These are phyloP conservation scores for Taenaris catops DNA, from an alignment of 2,888 invertebrate species.

Conservation along the genomic window DNA sequence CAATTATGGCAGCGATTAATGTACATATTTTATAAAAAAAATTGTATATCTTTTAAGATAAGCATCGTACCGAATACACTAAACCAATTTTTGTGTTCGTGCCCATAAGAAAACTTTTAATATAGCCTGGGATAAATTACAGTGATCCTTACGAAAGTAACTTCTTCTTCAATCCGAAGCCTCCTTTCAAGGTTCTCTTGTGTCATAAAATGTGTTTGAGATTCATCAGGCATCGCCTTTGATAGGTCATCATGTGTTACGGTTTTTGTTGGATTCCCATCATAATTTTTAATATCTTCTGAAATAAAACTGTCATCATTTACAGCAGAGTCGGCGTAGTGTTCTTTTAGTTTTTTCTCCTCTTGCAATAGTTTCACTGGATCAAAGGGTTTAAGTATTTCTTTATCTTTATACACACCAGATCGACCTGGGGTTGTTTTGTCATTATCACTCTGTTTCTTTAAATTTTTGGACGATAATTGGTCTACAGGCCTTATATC, in stretches of 20 bases:
- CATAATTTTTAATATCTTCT: conserved; percentile 15
- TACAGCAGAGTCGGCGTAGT: conserved; percentile 13
- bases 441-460: conserved; percentile 15
- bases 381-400: conserved; percentile 31
- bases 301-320: neutral
- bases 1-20: too few relatives aligned
- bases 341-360: conserved; percentile 14
- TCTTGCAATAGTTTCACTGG: conserved; percentile 36
- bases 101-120: too few relatives aligned
- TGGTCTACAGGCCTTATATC: conserved; percentile 7
- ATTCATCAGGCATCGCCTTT: conserved; percentile 14
- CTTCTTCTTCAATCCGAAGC: conserved; percentile 67
- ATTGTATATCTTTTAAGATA: too few relatives aligned
- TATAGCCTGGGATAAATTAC: too few relatives aligned
- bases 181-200: conserved; percentile 57
- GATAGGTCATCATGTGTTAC: conserved; percentile 4
- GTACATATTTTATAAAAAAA: too few relatives aligned
- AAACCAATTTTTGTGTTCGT: too few relatives aligned
- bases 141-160: conserved; percentile 70
- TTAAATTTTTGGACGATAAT: conserved; percentile 3
- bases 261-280: conserved; percentile 8
- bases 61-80: too few relatives aligned
- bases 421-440: conserved; percentile 23
- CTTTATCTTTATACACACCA: conserved; percentile 23
- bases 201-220: conserved; percentile 14